A percentile compares a stretch with the other conserved stretches of the same genome.
Conservation (phyloP, 2,888 invertebrate genomes). For the Lysandra coridon region DNA sequence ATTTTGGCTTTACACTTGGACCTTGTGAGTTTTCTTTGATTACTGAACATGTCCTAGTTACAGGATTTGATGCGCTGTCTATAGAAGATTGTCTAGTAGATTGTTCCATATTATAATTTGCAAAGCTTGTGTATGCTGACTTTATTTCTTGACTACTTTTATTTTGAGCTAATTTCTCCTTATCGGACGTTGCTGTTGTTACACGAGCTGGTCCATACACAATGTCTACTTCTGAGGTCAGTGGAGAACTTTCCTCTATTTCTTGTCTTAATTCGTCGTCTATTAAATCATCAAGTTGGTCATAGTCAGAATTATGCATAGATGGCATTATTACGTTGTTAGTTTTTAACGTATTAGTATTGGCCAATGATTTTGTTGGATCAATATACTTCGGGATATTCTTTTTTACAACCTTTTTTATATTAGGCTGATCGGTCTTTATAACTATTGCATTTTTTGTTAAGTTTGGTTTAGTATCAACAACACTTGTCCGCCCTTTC, state of each 20-base stretch:
- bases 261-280: constrained; percentile 71
- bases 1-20: constrained; percentile 1
- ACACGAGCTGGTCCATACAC: constrained; percentile 41
- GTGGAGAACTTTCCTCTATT: constrained; percentile 56
- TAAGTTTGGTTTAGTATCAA: not conserved
- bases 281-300: constrained; percentile 70
- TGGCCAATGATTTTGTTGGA: constrained; percentile 46
- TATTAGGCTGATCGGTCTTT: not conserved
- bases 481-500: not conserved
- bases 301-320: constrained; percentile 65
- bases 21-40: constrained; percentile 6
- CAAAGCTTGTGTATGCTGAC: not conserved
- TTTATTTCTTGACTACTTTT: constrained; percentile 11
- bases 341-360: constrained; percentile 43
- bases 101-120: constrained; percentile 7
- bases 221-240: constrained; percentile 64
- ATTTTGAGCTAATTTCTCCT: not conserved
- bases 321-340: constrained; percentile 62
- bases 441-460: not conserved
- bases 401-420: constrained; percentile 35
- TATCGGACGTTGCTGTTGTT: constrained; percentile 39
- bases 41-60: constrained; percentile 4
- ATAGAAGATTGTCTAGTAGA: not conserved
- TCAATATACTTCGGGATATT: constrained; percentile 35
- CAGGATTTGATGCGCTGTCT: not conserved